Conservation (phyloP, 2,113 vertebrate species). For the Callipepla californica region DNA sequence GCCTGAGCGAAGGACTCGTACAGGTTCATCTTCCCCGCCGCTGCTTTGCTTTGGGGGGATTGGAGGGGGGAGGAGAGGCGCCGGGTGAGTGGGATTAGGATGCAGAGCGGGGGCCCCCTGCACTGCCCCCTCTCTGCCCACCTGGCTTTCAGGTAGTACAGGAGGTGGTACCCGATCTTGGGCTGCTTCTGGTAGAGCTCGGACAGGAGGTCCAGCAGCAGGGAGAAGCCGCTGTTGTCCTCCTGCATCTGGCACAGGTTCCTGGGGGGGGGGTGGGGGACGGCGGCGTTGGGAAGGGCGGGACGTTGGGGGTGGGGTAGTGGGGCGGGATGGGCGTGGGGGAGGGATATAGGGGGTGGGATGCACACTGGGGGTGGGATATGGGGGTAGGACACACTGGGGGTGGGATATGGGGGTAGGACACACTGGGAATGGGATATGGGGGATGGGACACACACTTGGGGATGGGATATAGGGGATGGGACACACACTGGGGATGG, state of each 20-base stretch:
- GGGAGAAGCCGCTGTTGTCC: slow-evolving; percentile 93
- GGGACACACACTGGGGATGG: too few relatives aligned
- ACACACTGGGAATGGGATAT: too few relatives aligned
- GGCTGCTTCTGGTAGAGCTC: slow-evolving; percentile 98
- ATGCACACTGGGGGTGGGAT: too few relatives aligned
- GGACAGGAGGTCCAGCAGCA: slow-evolving; percentile 92
- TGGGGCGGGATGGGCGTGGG: too few relatives aligned
- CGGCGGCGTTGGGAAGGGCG: background rate
- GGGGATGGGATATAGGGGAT: too few relatives aligned
- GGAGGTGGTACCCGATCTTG: slow-evolving; percentile 96
- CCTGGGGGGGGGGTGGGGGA: slow-evolving; percentile 11
- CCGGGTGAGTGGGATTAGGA: too few relatives aligned
- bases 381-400: too few relatives aligned
- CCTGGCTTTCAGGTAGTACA: slow-evolving; percentile 97
- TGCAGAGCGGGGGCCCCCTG: too few relatives aligned
- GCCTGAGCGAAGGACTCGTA: slow-evolving; percentile 97
- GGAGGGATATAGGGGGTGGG: too few relatives aligned
- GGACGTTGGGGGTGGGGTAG: too few relatives aligned
- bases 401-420: too few relatives aligned
- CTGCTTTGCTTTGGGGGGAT: slow-evolving; percentile 86
- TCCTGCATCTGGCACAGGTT: slow-evolving; percentile 98
- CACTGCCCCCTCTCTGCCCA: slow-evolving; percentile 35
- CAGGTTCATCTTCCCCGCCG: slow-evolving; percentile 92
- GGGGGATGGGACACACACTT: too few relatives aligned
- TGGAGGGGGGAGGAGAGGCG: background rate